Evolutionary conservation across 2,888 invertebrate species (phyloP).

Genomic region (Polydrusus pterygomalis): DNA sequence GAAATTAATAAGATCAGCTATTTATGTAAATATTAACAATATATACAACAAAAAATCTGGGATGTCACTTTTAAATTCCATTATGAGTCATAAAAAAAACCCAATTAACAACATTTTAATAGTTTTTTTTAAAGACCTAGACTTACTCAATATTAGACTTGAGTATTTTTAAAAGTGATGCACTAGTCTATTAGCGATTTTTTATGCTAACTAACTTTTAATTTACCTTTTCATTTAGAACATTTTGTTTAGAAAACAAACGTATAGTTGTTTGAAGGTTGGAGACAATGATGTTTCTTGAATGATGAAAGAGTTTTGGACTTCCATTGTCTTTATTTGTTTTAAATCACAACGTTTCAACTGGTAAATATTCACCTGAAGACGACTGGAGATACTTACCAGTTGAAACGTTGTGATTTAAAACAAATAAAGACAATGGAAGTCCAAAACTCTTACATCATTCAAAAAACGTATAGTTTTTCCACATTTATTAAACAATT

Average conservation of each 20-base stretch:
- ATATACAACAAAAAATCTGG: neutral
- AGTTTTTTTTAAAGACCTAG: neutral
- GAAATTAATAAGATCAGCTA: no score
- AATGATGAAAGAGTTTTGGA: no score
- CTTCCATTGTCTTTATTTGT: no score
- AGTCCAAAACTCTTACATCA: no score
- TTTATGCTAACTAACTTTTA: slow-evolving; percentile 15
- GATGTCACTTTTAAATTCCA: slow-evolving; percentile 2
- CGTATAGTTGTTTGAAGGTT: neutral
- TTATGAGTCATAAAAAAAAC: slow-evolving; percentile 8
- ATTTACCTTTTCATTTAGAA: slow-evolving; percentile 28
- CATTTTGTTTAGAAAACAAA: slow-evolving; percentile 13
- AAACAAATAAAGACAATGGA: no score
- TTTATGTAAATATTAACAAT: no score
- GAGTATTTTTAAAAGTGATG: slow-evolving; percentile 32
- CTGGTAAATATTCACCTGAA: no score
- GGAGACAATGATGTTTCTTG: no score
- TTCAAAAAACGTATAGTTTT: no score
- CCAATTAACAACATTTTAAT: slow-evolving; percentile 15
- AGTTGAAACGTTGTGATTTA: no score
- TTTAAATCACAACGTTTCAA: no score
- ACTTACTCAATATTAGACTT: slow-evolving; percentile 18
- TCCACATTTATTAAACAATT: slow-evolving; percentile 15
- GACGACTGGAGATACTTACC: no score
- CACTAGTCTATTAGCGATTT: slow-evolving; percentile 28